phyloP scores from a whole-genome alignment of 2,888 invertebrate genomes.

The Dasypogon diadema region DNA sequence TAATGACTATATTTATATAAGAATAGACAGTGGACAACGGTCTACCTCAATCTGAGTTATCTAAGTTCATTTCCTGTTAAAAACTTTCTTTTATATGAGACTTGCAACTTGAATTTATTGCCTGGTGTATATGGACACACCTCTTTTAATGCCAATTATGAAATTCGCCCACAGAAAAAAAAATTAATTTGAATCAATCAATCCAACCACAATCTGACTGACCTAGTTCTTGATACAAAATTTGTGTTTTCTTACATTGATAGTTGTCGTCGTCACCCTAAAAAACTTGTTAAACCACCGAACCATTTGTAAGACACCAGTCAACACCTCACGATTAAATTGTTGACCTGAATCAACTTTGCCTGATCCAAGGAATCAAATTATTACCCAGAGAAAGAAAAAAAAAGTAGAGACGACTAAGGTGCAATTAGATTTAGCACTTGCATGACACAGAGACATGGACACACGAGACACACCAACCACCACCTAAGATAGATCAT shows the following conservation, averaged over 20 bases:
- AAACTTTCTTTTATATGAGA: too few species aligned
- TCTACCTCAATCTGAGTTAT: too few species aligned
- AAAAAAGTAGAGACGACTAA: slow-evolving; percentile 36
- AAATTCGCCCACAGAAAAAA: too few species aligned
- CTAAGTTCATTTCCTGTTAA: too few species aligned
- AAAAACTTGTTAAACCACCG: slow-evolving; percentile 21
- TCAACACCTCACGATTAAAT: slow-evolving; percentile 50
- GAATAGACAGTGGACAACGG: too few species aligned
- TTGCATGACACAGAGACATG: slow-evolving; percentile 49
- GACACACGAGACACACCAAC: too few species aligned
- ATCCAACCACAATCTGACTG: not conserved
- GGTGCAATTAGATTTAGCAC: slow-evolving; percentile 52
- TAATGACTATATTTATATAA: too few species aligned
- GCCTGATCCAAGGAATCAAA: slow-evolving; percentile 49
- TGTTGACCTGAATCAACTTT: slow-evolving; percentile 52
- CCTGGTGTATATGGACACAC: too few species aligned
- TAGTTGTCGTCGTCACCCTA: slow-evolving; percentile 15
- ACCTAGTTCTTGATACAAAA: slow-evolving; percentile 8
- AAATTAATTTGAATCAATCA: too few species aligned
- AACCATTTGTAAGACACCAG: slow-evolving; percentile 44
- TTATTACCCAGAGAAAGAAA: not conserved
- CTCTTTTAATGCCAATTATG: too few species aligned
- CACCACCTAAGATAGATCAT: slow-evolving; percentile 49
- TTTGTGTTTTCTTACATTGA: not conserved
- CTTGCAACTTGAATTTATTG: too few species aligned